Conservation (phyloP, 1,140 invertebrate genomes). For the Cephus cinctus region DNA sequence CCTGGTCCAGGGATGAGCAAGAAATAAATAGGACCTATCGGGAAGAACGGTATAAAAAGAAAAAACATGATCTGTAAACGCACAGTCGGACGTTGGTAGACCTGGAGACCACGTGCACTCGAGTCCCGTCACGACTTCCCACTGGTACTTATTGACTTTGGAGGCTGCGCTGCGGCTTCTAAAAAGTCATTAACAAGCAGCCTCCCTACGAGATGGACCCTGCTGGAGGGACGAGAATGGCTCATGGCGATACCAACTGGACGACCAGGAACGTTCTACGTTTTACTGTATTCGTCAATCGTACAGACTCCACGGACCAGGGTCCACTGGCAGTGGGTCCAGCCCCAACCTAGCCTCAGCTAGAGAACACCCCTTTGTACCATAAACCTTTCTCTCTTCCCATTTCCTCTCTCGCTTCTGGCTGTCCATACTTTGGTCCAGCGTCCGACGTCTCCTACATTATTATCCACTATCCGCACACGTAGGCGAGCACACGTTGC, state of each 20-base stretch:
- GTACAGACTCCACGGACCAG: too few species aligned
- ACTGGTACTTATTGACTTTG: too few species aligned
- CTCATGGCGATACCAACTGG: not conserved
- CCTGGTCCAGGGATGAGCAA: too few species aligned
- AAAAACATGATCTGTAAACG: too few species aligned
- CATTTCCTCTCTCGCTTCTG: not conserved
- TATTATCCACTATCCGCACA: constrained; percentile 15
- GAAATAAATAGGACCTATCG: too few species aligned
- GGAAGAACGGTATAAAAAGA: too few species aligned
- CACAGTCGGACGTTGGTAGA: not conserved
- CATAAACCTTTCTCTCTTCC: constrained; percentile 2
- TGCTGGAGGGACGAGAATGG: not conserved
- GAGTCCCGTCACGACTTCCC: constrained; percentile 18
- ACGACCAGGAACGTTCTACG: constrained; percentile 1
- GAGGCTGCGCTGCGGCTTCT: constrained; percentile 26
- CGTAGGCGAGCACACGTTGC: constrained; percentile 2
- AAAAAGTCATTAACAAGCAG: constrained; percentile 40
- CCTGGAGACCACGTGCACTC: constrained; percentile 6
- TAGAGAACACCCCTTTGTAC: too few species aligned
- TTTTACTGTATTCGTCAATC: too few species aligned
- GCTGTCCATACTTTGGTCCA: not conserved
- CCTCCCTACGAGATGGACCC: constrained; percentile 8
- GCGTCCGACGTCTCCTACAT: constrained; percentile 4
- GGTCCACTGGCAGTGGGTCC: too few species aligned
- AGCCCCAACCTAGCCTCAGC: too few species aligned